Evolutionary conservation across 2,113 vertebrate genomes (phyloP).

Genomic region (Callocephalon fimbriatum): DNA sequence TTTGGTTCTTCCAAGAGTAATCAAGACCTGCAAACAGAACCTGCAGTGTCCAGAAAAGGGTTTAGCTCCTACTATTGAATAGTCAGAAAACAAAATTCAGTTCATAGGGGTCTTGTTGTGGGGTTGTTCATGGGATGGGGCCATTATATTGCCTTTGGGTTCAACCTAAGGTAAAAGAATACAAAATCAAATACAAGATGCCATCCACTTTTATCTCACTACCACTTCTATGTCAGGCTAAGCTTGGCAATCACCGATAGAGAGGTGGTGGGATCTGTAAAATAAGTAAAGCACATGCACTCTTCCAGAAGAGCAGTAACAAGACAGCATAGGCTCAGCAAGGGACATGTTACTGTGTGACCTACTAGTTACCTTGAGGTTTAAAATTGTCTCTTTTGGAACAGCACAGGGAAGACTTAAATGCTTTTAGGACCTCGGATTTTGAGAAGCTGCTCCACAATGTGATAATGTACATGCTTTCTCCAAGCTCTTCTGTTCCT

Average conservation of each 20-base stretch:
- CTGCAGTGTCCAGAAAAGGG: not conserved
- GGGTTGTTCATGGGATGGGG: not conserved
- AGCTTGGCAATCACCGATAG: not conserved
- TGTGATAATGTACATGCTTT: not conserved
- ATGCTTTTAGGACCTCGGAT: not conserved
- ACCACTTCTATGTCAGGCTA: not conserved
- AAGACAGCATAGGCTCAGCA: accelerated
- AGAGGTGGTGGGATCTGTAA: not conserved
- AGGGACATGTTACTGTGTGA: not conserved
- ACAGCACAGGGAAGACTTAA: not conserved
- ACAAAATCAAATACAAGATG: not conserved
- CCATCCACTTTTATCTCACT: not conserved
- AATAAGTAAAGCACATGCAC: not conserved
- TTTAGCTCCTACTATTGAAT: not conserved
- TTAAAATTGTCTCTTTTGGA: not conserved
- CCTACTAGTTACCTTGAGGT: not conserved
- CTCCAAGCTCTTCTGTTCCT: not conserved
- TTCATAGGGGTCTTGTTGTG: not conserved
- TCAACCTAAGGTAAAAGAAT: not conserved
- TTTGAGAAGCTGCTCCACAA: slow-evolving; percentile 7
- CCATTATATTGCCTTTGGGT: not conserved
- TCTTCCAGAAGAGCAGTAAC: not conserved
- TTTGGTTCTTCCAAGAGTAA: not conserved
- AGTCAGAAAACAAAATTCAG: not conserved
- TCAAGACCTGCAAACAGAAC: not conserved